Base-by-base conservation (phyloP, 2,888 invertebrate genomes). In the Lasioglossum figueresi region DNA sequence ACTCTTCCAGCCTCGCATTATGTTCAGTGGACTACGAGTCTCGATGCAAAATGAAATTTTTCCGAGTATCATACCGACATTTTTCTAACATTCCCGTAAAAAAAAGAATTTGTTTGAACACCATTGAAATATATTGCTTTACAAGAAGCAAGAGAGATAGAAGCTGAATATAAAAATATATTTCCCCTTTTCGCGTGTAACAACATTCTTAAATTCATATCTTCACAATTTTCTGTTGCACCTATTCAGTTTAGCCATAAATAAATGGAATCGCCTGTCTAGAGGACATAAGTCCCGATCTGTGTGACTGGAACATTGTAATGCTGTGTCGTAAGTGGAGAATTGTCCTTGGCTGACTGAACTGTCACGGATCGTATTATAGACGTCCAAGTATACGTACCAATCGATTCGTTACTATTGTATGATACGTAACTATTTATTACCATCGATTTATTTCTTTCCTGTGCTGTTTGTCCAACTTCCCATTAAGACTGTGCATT, bases 261-360 rank as follows among this genome's bases (percentile, higher is more conserved):
- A 52, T 3, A 10, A 10, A n/a, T n/a, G 23, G 23, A 52, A 23
- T 23, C 23, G 2, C 3, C n/a, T 52, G 52, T 52, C 52, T n/a
- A n/a, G n/a, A 10, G 10, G 10, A 52, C 23, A 4, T 6, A 52
- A 52, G 10, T 52, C 52, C 52, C 8, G 63, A 63, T 63, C 6
- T 6, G 10, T 52, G 23, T 52, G 52, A 52, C 63, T 63, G 63
- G 63, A 63, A 63, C 63, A 63, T 31, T 16, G 31, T 63, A 16
- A 31, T 31, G 31, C 27, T 31, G 27, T 2, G 63, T 63, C 63
- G 31, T 31, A 16, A 63, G 31, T 31, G 63, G 63, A 63, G 63
- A 52, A 63, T 63, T 31, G 63, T 63, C 63, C 63, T 63, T 63
- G 31, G 16, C 31, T 63, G 63, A 63, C 63, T 59, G n/a, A 59